phyloP scores from a whole-genome alignment of 2,113 vertebrate genomes.

The Rattus rattus region DNA sequence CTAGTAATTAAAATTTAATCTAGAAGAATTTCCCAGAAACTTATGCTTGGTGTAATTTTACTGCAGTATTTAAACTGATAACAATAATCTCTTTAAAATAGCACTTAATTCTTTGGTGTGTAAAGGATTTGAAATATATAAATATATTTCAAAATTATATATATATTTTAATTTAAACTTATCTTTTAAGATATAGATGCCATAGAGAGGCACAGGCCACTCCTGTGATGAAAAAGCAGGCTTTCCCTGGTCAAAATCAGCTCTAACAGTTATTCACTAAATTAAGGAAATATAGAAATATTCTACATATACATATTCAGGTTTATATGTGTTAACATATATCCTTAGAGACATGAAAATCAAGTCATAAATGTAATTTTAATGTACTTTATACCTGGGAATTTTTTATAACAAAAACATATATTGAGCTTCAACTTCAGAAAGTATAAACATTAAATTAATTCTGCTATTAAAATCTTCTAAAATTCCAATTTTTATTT shows the following conservation, averaged over 20 bases:
- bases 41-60: constrained; percentile 43
- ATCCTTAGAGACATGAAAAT: constrained; percentile 44
- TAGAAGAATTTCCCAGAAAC: constrained; percentile 30
- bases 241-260: not conserved
- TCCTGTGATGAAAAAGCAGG: not conserved
- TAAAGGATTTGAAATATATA: not conserved
- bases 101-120: constrained; percentile 1
- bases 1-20: constrained; percentile 53
- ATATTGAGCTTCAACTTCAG: not conserved
- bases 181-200: not conserved
- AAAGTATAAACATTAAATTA: constrained; percentile 38
- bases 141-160: not conserved
- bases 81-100: constrained; percentile 50
- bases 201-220: not conserved
- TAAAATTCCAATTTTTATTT: constrained; percentile 75
- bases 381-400: constrained; percentile 46
- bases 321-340: not conserved
- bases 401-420: constrained; percentile 55
- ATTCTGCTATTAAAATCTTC: constrained; percentile 57
- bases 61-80: not conserved
- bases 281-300: not conserved
- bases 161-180: not conserved
- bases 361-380: constrained; percentile 32
- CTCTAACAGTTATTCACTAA: constrained; percentile 15
- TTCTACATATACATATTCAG: constrained; percentile 23